Evolutionary conservation across 2,113 vertebrate species (phyloP).

Genomic region (Ophthalmolycus amberensis): DNA sequence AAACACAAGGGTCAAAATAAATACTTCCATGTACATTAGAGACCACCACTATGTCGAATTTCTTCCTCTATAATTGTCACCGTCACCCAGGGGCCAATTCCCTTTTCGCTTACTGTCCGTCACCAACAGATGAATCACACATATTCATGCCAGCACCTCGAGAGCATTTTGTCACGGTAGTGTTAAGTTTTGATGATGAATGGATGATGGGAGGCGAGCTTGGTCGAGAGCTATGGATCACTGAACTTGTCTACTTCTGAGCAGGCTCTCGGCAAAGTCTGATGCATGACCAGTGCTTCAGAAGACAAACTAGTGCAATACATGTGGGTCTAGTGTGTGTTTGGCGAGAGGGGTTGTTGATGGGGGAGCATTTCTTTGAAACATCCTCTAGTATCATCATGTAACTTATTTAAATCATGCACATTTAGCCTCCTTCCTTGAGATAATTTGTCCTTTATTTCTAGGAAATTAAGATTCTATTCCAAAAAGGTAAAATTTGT

Average conservation of each 20-base stretch:
- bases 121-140: constrained; percentile 6
- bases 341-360: neutral
- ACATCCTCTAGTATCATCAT: constrained; percentile 2
- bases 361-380: neutral
- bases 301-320: constrained; percentile 39
- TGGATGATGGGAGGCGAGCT: constrained; percentile 35
- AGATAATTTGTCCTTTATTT: constrained; percentile 13
- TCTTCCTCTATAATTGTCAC: constrained; percentile 45
- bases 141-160: constrained; percentile 30
- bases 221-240: constrained; percentile 62
- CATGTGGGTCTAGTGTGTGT: constrained; percentile 2
- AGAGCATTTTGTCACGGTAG: constrained; percentile 39
- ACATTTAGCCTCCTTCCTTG: neutral
- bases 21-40: constrained; percentile 52
- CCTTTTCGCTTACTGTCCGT: constrained; percentile 32
- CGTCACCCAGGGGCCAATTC: constrained; percentile 12
- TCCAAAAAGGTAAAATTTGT: neutral
- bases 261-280: constrained; percentile 42
- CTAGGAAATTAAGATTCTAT: neutral
- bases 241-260: constrained; percentile 43
- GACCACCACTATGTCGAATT: constrained; percentile 51
- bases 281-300: constrained; percentile 44
- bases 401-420: neutral
- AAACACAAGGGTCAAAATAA: constrained; percentile 68
- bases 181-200: constrained; percentile 55